phyloP scores from a whole-genome alignment of 2,113 vertebrate genomes.

The Euleptes europaea region DNA sequence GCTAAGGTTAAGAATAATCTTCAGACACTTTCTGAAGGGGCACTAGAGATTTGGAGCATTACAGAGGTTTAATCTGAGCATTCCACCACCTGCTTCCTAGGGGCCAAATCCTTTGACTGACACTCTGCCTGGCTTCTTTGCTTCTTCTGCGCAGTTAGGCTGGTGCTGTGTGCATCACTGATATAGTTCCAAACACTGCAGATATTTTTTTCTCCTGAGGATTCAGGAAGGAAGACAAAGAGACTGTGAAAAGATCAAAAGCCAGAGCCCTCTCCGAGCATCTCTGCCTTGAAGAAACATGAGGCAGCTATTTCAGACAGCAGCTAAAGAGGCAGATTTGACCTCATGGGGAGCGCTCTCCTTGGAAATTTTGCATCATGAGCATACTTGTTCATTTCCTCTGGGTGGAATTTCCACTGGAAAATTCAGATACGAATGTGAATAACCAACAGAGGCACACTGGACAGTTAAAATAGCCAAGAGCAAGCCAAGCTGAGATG shows the following conservation, averaged over 20 bases:
- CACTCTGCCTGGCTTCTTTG: not conserved
- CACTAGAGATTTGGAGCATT: constrained; percentile 5
- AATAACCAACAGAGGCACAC: too few species aligned
- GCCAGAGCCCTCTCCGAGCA: not conserved
- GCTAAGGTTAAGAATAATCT: constrained; percentile 23
- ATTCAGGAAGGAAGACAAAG: not conserved
- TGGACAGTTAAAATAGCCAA: too few species aligned
- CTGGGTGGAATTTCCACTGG: too few species aligned
- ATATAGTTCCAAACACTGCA: not conserved
- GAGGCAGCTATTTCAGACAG: not conserved
- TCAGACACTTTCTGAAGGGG: constrained; percentile 22
- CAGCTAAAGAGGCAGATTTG: not conserved
- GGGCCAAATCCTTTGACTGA: constrained; percentile 8
- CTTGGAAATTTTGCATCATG: too few species aligned
- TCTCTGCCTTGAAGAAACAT: not conserved
- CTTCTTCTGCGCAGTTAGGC: not conserved
- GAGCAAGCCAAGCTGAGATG: too few species aligned
- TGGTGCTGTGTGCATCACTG: not conserved
- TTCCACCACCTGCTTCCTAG: not conserved
- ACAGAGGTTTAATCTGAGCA: constrained; percentile 1
- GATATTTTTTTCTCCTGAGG: not conserved
- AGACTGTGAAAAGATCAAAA: not conserved
- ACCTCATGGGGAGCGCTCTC: too few species aligned
- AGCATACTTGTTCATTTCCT: too few species aligned
- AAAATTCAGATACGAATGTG: too few species aligned